Evolutionary conservation across 2,797 vertebrate species (phyloP).

Genomic region (Phoebastria nigripes): DNA sequence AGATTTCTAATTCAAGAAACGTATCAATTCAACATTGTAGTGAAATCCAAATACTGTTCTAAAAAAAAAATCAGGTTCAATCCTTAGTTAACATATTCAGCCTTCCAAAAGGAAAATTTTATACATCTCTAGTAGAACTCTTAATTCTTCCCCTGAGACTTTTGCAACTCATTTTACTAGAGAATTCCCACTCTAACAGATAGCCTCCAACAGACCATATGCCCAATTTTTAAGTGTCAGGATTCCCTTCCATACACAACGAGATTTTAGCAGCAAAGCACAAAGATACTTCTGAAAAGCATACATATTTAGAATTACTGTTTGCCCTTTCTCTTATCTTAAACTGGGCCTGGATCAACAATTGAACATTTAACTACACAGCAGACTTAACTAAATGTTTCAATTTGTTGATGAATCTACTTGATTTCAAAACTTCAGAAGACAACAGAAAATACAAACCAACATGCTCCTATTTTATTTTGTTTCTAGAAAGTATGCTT

Average conservation of each 20-base stretch:
- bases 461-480: not conserved
- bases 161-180: not conserved
- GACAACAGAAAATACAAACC: not conserved
- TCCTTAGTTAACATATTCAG: not conserved
- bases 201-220: not conserved
- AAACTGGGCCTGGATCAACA: not conserved
- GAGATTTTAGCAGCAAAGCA: not conserved
- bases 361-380: not conserved
- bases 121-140: not conserved
- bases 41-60: not conserved
- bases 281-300: not conserved
- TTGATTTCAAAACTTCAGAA: not conserved
- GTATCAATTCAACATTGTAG: fast-evolving
- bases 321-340: not conserved
- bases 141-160: not conserved
- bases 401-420: not conserved
- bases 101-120: not conserved
- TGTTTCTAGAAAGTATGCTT: not conserved
- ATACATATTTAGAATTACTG: not conserved
- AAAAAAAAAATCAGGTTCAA: not conserved
- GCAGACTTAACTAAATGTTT: not conserved
- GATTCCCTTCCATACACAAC: not conserved
- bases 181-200: not conserved
- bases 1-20: not conserved
- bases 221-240: not conserved